Base-by-base conservation (phyloP, 1,140 invertebrate genomes). In the Leptopilina boulardi region DNA sequence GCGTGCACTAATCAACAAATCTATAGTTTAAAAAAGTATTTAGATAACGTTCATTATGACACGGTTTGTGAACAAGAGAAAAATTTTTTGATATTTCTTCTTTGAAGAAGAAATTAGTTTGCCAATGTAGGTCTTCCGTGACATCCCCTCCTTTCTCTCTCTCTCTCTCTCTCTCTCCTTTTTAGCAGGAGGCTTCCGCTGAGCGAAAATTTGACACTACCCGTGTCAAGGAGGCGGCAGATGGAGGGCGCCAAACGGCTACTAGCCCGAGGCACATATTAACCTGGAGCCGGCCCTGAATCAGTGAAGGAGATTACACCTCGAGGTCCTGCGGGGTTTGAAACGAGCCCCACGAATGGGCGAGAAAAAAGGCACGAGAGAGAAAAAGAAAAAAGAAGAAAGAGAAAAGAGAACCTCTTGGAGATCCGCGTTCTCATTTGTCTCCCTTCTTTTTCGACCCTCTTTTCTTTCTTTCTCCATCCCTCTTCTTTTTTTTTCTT, bases 221-320 rank as follows among this genome's bases (percentile, higher is more conserved):
- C 51, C 54, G 54, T 59, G 30, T 70, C 56, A 70, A 75, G 41
- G 56, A 75, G 70, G 56, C 56, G 44, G 74, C 59, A 44, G 59
- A 66, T 66, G 59, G 59, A 66, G 59, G 59, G 59, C 59, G 59
- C 59, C 59, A 66, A 66, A 66, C 59, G 26, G 59, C 59, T 66
- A 30, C 59, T 66, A 66, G 59, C 59, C 59, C 59, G 59, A 66
- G 59, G 59, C 59, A 66, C 59, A 30, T 26, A 66, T 66, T 66
- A 66, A 34, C 59, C 59, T 66, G 59, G 59, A 66, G 59, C 59
- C 59, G 59, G 59, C 59, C 59, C 59, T 79, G 71, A 85, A 85
- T 82, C 80, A 78, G 74, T 77, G 71, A 44, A 80, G 80, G 75
- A 84, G 84, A 85, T 85, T 85, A 78, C 82, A 84, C 78, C 76